phyloP scores from a whole-genome alignment of 2,113 vertebrate species.

The Sporophila hypoxantha region DNA sequence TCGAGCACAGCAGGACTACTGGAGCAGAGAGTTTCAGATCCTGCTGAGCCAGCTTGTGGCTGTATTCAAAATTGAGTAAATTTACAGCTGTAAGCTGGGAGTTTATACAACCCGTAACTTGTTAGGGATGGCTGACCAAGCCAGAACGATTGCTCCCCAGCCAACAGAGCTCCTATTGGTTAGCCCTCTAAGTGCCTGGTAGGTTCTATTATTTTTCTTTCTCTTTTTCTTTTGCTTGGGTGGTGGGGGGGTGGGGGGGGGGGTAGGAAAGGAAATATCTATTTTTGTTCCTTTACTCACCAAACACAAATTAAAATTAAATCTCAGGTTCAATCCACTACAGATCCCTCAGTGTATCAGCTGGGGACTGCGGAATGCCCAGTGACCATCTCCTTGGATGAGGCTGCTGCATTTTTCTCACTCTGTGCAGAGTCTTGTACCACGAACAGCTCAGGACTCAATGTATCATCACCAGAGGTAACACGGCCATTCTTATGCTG shows the following conservation, averaged over 20 bases:
- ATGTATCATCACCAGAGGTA: neutral
- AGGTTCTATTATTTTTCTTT: conserved; percentile 27
- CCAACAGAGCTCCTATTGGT: neutral
- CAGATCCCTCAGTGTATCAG: neutral
- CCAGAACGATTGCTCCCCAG: conserved; percentile 34
- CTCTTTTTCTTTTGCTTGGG: neutral
- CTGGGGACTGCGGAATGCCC: neutral
- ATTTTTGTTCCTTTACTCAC: conserved; percentile 16
- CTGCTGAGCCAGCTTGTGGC: conserved; percentile 68
- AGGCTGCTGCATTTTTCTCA: neutral
- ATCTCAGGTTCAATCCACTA: conserved; percentile 24
- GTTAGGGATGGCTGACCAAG: conserved; percentile 62
- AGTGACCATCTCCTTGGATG: neutral
- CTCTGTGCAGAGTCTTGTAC: neutral
- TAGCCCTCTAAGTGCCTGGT: neutral
- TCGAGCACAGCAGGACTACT: conserved; percentile 5
- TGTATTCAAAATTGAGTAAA: conserved; percentile 64
- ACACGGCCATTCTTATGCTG: neutral
- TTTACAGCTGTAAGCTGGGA: conserved; percentile 57
- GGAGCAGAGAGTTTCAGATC: conserved; percentile 57
- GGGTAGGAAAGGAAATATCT: neutral
- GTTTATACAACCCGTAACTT: conserved; percentile 68
- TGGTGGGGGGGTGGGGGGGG: rapidly evolving
- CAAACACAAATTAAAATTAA: conserved; percentile 28
- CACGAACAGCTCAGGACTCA: neutral